Conservation (phyloP, 2,113 vertebrate species). For the Oncorhynchus mykiss region DNA sequence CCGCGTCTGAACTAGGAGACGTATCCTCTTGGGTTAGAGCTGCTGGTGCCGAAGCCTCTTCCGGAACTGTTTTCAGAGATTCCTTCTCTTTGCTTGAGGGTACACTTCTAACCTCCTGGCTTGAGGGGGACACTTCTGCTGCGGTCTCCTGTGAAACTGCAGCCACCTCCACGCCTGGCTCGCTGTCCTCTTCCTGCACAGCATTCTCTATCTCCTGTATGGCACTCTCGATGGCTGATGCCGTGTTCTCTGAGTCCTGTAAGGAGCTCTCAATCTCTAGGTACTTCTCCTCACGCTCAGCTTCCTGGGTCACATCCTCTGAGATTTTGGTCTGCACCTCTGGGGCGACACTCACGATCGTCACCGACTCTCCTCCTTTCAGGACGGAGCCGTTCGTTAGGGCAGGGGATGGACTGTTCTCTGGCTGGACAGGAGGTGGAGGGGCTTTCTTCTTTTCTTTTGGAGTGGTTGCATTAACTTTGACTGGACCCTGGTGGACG, state of each 20-base stretch:
- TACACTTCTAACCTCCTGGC: conserved; percentile 7
- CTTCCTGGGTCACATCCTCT: background rate
- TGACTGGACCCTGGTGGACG: fast-evolving
- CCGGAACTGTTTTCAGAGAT: too few relatives aligned
- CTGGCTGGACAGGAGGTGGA: background rate
- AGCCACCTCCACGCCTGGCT: conserved; percentile 6
- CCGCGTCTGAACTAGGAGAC: conserved; percentile 1
- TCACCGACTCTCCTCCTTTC: conserved; percentile 26
- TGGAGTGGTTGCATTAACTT: conserved; percentile 40
- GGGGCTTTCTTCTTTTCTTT: conserved; percentile 31
- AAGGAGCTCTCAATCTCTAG: conserved; percentile 15
- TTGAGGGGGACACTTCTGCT: background rate
- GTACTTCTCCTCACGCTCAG: background rate
- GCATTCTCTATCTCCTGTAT: conserved; percentile 31
- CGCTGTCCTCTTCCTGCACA: conserved; percentile 35
- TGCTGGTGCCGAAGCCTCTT: background rate
- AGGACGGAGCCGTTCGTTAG: conserved; percentile 59
- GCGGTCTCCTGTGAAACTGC: background rate
- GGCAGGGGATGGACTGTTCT: background rate
- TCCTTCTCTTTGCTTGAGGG: too few relatives aligned
- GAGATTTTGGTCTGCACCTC: conserved; percentile 4
- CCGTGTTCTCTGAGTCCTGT: conserved; percentile 29
- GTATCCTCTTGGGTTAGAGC: background rate
- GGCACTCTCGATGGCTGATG: conserved; percentile 30
- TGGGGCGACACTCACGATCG: background rate